Evolutionary conservation across 1,140 invertebrate genomes (phyloP), one percentile per base, ranked within the genome.

Genomic region (Steinernema feltiae): DNA sequence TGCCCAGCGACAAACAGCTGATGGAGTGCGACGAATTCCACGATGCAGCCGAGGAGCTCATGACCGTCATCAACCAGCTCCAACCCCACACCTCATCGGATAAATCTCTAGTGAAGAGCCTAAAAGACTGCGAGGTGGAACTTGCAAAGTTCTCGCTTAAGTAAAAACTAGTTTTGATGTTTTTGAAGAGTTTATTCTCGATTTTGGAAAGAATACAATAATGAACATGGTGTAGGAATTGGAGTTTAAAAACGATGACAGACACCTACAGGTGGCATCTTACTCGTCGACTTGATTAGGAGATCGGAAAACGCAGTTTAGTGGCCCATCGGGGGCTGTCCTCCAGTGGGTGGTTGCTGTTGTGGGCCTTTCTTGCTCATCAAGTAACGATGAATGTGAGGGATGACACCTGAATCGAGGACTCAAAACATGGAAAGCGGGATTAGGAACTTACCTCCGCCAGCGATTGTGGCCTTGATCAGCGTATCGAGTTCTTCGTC

Each of bases 401-500:
- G 79, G 79, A 80, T 80, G 53, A 80, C 79, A 69, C 79, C 96
- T n/a, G n/a, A n/a, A n/a, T n/a, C n/a, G n/a, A n/a, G n/a, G n/a
- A n/a, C n/a, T n/a, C n/a, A n/a, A n/a, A n/a, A n/a, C n/a, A n/a
- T n/a, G n/a, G n/a, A n/a, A n/a, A n/a, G n/a, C n/a, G n/a, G n/a
- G n/a, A n/a, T n/a, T n/a, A n/a, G n/a, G n/a, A n/a, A n/a, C n/a
- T n/a, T n/a, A 90, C 97, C 96, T 90, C 97, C 97, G 87, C 97
- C 96, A 82, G 96, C 96, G 89, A 99, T 99, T 76, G 96, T 99
- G 76, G 96, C 97, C 89, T 99, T 99, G 87, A 99, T 99, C 75
- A 99, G 90, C 86, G 94, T 97, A 90, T 99, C 96, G 87, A 99
- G 90, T 89, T 99, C 97, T 90, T 99, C 97, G 85, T 99, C 97